These are phyloP conservation scores for Lasioglossum malachurum DNA, from an alignment of 2,888 invertebrate species.

Conservation along the genomic window DNA sequence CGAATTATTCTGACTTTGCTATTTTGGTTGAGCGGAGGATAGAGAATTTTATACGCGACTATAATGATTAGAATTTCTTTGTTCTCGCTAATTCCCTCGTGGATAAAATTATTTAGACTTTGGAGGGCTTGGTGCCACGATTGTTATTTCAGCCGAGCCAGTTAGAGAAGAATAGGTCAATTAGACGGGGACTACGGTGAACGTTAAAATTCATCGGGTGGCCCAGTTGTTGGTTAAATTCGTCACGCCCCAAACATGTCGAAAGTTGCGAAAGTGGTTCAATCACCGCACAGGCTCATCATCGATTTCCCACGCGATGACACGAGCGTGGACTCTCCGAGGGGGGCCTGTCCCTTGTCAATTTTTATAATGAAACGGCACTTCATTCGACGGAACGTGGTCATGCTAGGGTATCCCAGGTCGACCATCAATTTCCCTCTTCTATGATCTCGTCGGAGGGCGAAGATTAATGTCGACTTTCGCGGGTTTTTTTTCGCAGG, in stretches of 20 bases:
- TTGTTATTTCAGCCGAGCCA: neutral
- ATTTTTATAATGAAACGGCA: constrained; percentile 74
- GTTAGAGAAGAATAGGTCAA: neutral
- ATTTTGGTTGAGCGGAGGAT: no score
- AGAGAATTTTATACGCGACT: no score
- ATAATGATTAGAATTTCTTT: no score
- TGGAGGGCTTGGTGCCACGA: neutral
- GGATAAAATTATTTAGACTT: no score
- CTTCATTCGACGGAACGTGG: constrained; percentile 44
- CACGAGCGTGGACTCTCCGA: constrained; percentile 15
- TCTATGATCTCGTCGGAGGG: constrained; percentile 63
- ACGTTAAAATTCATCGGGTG: neutral
- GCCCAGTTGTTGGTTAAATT: neutral
- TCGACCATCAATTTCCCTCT: constrained; percentile 72
- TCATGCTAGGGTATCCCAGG: constrained; percentile 48
- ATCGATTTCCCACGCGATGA: constrained; percentile 72
- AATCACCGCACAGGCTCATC: constrained; percentile 20
- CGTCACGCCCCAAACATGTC: neutral
- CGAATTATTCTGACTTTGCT: neutral
- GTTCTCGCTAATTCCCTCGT: no score
- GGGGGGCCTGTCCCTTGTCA: constrained; percentile 56
- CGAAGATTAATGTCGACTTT: constrained; percentile 70
- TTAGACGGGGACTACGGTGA: neutral
- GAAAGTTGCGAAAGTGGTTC: neutral
- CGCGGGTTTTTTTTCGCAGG: constrained; percentile 58